Evolutionary conservation across 1,140 invertebrate species (phyloP), one percentile per base, ranked within the genome.

Genomic region (Acyrthosiphon pisum): DNA sequence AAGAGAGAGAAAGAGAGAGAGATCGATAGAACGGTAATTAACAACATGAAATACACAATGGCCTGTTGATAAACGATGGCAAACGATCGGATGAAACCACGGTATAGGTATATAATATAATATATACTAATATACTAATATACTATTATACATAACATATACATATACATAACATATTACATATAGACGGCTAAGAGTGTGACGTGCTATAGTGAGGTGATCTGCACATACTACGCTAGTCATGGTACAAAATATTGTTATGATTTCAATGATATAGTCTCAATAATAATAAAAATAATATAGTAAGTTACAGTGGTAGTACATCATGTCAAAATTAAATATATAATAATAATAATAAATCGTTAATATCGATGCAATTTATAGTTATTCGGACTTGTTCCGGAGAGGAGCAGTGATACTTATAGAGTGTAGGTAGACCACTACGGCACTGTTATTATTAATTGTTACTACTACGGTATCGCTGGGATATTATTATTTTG

Each of bases 1-100:
- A 14, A 48, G 48, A 50, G 48, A 50, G 2, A 37, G 37, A 8
- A 1, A 37, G 60, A 68, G 30, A 68, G 60, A 26, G n/a, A 20
- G 48, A 89, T 89, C 50, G 88, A 89, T 89, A 41, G 88, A 41
- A 53, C n/a, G n/a, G 87, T 89, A 89, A 89, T 89, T 89, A 89
- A 89, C 88, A 56, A 89, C 88, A 41, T 50, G 88, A 23, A 53
- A 41, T 8, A 41, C 35, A 37, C 88, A 89, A 53, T 35, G 48
- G 48, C 50, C 20, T 9, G 48, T 14, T 23, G 48, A 56, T 37
- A 56, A 56, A 56, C 88, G 88, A 53, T 0, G 35, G 50, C 50
- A 0, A 56, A 41, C 88, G 87, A 88, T 88, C 23, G 86, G 86
- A 26, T 23, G 83, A 0, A 30, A 87, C 30, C 46, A 50, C n/a